Percentiles rank a stretch among this genome's conserved stretches.
phyloP scores from a whole-genome alignment of 2,888 invertebrate species.

The Cataglyphis rosenhaueri region DNA sequence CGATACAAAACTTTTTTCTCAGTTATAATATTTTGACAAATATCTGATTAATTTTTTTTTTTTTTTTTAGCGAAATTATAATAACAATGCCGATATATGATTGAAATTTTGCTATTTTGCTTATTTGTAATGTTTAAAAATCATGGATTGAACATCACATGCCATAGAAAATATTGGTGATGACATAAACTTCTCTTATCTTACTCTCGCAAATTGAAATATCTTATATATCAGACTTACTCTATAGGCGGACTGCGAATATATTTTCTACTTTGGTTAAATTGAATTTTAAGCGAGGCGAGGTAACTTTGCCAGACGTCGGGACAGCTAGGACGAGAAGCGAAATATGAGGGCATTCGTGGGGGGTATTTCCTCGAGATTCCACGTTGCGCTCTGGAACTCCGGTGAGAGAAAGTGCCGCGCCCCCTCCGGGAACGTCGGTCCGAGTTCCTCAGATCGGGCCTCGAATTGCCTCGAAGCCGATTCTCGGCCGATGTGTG shows the following conservation, averaged over 20 bases:
- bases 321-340: constrained; percentile 6
- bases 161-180: neutral
- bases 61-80: neutral
- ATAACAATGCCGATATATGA: neutral
- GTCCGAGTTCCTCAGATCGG: constrained; percentile 59
- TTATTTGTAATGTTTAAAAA: neutral
- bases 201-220: neutral
- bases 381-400: constrained; percentile 34
- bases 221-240: neutral
- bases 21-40: neutral
- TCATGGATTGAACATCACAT: neutral
- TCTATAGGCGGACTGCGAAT: constrained; percentile 10
- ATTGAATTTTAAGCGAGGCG: constrained; percentile 43
- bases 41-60: neutral
- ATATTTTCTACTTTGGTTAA: constrained; percentile 32
- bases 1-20: neutral
- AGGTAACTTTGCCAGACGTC: constrained; percentile 36
- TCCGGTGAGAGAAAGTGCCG: constrained; percentile 68
- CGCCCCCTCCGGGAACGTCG: constrained; percentile 61
- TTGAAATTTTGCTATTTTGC: neutral
- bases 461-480: constrained; percentile 54
- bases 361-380: constrained; percentile 38
- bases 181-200: constrained; percentile 2
- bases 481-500: constrained; percentile 56
- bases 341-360: constrained; percentile 22